phyloP scores from a whole-genome alignment of 2,113 vertebrate species.

The Cercopithecus mona region DNA sequence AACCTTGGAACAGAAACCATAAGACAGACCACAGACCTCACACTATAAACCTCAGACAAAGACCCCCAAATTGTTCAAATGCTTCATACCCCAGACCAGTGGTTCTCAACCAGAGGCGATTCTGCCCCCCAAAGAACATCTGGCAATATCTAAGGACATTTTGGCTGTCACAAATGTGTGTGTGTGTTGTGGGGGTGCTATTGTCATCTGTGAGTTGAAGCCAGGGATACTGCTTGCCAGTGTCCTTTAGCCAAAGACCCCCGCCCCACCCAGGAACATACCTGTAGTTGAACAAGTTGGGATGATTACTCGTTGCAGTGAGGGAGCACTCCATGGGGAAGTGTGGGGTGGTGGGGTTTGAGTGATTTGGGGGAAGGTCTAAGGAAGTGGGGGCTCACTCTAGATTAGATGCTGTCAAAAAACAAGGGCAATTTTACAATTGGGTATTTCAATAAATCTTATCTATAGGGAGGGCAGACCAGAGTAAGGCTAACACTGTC shows the following conservation, averaged over 20 bases:
- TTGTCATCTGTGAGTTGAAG: neutral
- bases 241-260: neutral
- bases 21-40: neutral
- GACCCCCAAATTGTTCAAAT: neutral
- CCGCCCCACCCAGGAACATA: neutral
- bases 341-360: neutral
- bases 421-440: neutral
- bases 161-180: neutral
- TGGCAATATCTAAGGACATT: neutral
- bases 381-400: neutral
- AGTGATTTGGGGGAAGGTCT: neutral
- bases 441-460: conserved; percentile 12
- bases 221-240: neutral
- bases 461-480: neutral
- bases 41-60: neutral
- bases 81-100: neutral
- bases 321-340: neutral
- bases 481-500: neutral
- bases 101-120: neutral
- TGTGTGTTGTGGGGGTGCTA: neutral
- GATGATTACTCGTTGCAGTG: neutral
- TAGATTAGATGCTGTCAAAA: conserved; percentile 24
- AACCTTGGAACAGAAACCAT: neutral
- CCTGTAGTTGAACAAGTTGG: neutral
- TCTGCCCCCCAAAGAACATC: neutral